phyloP scores from a whole-genome alignment of 2,888 invertebrate genomes.

The Hirtodrosophila alboralis region DNA sequence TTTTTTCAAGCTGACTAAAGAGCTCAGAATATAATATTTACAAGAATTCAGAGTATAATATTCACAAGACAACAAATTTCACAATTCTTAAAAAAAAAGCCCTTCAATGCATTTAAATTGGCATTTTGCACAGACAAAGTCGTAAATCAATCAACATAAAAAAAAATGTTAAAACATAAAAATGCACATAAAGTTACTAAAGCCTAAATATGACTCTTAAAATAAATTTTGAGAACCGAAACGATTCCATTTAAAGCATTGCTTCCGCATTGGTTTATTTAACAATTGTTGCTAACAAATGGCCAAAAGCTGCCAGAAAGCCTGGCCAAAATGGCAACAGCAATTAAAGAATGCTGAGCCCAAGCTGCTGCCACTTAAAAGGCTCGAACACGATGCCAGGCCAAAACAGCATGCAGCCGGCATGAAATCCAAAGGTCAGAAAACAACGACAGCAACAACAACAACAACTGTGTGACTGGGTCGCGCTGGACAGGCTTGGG shows the following conservation, averaged over 20 bases:
- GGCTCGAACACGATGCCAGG: slow-evolving; percentile 53
- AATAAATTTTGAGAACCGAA: slow-evolving; percentile 12
- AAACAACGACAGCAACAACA: slow-evolving; percentile 21
- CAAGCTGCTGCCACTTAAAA: slow-evolving; percentile 51
- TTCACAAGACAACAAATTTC: slow-evolving; percentile 2
- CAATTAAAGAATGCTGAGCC: slow-evolving; percentile 64
- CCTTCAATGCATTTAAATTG: slow-evolving; percentile 21
- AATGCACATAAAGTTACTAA: slow-evolving; percentile 9
- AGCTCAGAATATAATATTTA: too few species aligned
- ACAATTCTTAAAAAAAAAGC: background rate
- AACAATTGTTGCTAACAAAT: slow-evolving; percentile 42
- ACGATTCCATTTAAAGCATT: slow-evolving; percentile 22
- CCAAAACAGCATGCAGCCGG: slow-evolving; percentile 46
- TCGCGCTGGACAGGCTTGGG: slow-evolving; percentile 39
- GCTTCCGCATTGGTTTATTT: slow-evolving; percentile 45
- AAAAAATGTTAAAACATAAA: slow-evolving; percentile 13
- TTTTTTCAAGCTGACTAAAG: too few species aligned
- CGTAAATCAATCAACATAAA: slow-evolving; percentile 41
- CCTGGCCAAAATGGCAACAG: slow-evolving; percentile 64
- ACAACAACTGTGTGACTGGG: slow-evolving; percentile 35
- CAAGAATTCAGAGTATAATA: background rate
- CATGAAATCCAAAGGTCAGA: slow-evolving; percentile 63
- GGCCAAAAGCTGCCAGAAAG: slow-evolving; percentile 49
- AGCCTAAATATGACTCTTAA: slow-evolving; percentile 5
- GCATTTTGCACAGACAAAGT: slow-evolving; percentile 11